A percentile compares a stretch with the other conserved stretches of the same genome.
Conservation (phyloP, 2,888 invertebrate genomes). For the Lissonota sp. region DNA sequence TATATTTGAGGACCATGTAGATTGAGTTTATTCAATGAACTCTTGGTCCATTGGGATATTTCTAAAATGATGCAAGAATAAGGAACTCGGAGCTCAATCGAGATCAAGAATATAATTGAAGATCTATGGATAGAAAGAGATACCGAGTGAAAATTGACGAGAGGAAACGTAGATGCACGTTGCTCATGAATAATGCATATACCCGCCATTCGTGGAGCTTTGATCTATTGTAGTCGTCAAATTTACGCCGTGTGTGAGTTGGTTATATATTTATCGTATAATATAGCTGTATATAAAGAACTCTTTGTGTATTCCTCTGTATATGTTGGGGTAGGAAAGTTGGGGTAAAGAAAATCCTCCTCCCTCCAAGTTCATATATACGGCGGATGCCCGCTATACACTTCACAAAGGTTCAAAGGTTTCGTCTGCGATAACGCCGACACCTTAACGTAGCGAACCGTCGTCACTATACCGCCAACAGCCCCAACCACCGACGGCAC, state of each 20-base stretch:
- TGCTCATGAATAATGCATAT: conserved; percentile 76
- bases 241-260: conserved; percentile 71
- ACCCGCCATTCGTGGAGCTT: conserved; percentile 64
- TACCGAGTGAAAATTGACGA: conserved; percentile 33
- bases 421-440: conserved; percentile 53
- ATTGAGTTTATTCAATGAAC: too few species aligned
- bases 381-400: conserved; percentile 41
- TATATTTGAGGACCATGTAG: too few species aligned
- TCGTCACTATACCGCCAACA: conserved; percentile 1
- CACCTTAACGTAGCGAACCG: conserved; percentile 46
- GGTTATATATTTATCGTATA: conserved; percentile 43
- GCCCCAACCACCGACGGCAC: conserved; percentile 24
- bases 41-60: too few species aligned
- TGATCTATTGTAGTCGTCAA: conserved; percentile 75
- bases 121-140: conserved; percentile 31
- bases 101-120: background rate
- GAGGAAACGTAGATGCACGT: conserved; percentile 66
- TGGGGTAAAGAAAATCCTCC: conserved; percentile 35
- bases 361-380: background rate
- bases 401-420: conserved; percentile 65
- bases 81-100: conserved; percentile 2
- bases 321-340: conserved; percentile 6
- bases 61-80: background rate
- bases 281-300: background rate
- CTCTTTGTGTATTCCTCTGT: background rate